A percentile compares a stretch with the other conserved stretches of the same genome.
These are phyloP conservation scores for Noturus placidus DNA, from an alignment of 2,113 vertebrate species.

Conservation along the genomic window DNA sequence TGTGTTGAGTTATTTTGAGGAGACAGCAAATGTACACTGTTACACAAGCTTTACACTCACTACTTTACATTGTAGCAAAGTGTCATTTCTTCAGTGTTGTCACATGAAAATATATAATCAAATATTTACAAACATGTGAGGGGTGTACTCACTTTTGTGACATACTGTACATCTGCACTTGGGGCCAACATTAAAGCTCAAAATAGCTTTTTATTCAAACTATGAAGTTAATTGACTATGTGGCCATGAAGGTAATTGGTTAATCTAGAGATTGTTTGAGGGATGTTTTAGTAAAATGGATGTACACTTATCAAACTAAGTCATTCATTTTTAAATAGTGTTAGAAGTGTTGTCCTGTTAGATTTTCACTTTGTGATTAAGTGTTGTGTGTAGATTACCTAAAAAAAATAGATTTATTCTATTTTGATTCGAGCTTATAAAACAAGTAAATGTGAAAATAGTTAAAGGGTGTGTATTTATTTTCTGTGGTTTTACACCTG, in stretches of 20 bases:
- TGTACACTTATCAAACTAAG: neutral
- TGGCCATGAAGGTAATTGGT: neutral
- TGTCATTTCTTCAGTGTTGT: no score
- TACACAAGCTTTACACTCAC: no score
- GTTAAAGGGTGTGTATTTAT: neutral
- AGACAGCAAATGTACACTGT: no score
- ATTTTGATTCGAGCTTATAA: neutral
- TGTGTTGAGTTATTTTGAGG: no score
- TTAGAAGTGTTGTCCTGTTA: neutral
- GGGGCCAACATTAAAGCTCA: neutral
- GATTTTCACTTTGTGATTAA: neutral
- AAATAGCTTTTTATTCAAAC: neutral
- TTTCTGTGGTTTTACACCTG: neutral
- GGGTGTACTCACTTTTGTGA: no score
- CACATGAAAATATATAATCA: no score
- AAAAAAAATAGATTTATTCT: neutral
- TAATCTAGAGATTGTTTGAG: neutral
- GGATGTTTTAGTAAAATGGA: neutral
- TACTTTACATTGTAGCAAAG: no score
- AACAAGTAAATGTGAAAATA: neutral
- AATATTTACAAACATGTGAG: no score
- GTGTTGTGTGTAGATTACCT: neutral
- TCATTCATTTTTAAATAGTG: neutral
- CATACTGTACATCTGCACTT: no score
- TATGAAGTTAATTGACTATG: neutral